phyloP scores from a whole-genome alignment of 2,113 vertebrate genomes.

The Ochotona princeps region DNA sequence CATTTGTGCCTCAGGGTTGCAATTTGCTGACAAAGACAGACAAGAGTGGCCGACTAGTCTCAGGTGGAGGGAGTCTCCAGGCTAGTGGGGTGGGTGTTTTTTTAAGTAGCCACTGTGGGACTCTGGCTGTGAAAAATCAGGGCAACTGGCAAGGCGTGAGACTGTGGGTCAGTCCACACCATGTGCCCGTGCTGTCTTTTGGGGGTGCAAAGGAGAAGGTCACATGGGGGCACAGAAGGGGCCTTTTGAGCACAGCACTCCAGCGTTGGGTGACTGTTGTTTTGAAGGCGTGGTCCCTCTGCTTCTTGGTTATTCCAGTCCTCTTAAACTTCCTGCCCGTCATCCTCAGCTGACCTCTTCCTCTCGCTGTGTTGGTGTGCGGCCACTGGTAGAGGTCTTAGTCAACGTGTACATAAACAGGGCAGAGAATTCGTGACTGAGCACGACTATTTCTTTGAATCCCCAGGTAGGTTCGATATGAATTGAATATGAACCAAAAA shows the following conservation, averaged over 20 bases:
- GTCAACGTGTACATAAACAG: neutral
- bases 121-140: neutral
- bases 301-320: neutral
- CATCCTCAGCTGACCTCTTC: neutral
- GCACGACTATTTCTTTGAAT: slow-evolving; percentile 1
- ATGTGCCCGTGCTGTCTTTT: neutral
- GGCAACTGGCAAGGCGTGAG: no score
- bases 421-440: neutral
- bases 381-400: neutral
- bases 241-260: neutral
- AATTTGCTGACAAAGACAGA: neutral
- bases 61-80: neutral
- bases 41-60: neutral
- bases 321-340: neutral
- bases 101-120: neutral
- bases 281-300: neutral
- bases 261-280: neutral
- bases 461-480: neutral
- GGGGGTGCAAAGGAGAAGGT: neutral
- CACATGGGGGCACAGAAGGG: no score
- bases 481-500: neutral
- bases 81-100: neutral
- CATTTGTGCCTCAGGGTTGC: neutral
- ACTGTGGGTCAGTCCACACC: neutral
- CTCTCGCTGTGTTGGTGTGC: neutral